Evolutionary conservation across 2,797 vertebrate genomes (phyloP).

Genomic region (Phrynocephalus guinanensis): DNA sequence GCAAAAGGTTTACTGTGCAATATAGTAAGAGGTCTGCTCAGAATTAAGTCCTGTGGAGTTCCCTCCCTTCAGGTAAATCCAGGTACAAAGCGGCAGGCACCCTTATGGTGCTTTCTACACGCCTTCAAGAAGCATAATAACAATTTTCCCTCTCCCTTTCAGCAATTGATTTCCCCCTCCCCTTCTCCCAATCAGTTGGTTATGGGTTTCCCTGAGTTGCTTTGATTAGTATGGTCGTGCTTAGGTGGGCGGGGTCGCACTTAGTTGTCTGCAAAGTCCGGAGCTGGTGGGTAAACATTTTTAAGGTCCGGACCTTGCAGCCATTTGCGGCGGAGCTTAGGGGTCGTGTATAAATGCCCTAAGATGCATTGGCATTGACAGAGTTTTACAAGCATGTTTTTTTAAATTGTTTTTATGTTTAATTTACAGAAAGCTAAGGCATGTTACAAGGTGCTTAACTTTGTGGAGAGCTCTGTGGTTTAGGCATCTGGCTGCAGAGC

Average conservation of each 20-base stretch:
- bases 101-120: slow-evolving; percentile 17
- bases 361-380: background rate
- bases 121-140: background rate
- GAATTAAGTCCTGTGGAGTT: background rate
- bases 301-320: too few relatives aligned
- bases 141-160: background rate
- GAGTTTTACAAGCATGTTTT: background rate
- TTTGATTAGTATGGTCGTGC: background rate
- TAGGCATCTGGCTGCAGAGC: too few relatives aligned
- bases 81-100: background rate
- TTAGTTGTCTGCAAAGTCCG: too few relatives aligned
- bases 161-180: background rate
- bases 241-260: too few relatives aligned
- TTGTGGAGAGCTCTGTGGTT: too few relatives aligned
- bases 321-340: too few relatives aligned
- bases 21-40: background rate
- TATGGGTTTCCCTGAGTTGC: background rate
- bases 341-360: too few relatives aligned
- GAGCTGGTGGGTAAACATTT: too few relatives aligned
- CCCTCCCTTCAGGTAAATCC: background rate
- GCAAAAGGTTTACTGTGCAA: background rate
- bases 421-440: background rate
- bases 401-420: background rate
- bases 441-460: background rate
- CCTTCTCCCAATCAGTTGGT: background rate